phyloP scores from a whole-genome alignment of 64 coral and sea anemone genomes.

The Porites lutea region DNA sequence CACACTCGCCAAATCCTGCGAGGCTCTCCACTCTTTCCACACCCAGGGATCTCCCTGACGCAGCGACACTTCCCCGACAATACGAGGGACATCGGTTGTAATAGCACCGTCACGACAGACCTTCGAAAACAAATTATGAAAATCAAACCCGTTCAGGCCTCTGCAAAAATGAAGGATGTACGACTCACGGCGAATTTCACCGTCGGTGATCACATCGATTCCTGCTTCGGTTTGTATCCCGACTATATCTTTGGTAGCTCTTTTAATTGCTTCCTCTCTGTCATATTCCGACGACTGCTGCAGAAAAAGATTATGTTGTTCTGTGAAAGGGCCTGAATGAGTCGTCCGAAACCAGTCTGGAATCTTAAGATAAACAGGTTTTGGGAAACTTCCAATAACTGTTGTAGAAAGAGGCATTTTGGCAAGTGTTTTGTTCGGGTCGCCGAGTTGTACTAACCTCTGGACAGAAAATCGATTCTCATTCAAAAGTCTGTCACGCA shows the following conservation, averaged over 20 bases:
- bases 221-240: constrained; percentile 56
- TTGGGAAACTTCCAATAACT: constrained; percentile 80
- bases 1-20: constrained; percentile 37
- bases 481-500: no score
- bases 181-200: constrained; percentile 81
- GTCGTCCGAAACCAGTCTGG: constrained; percentile 71
- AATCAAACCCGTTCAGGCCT: constrained; percentile 80
- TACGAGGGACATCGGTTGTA: constrained; percentile 57
- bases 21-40: constrained; percentile 59
- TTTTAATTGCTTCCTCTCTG: constrained; percentile 12
- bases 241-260: constrained; percentile 61
- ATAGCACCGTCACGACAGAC: constrained; percentile 69
- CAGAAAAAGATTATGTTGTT: constrained; percentile 1
- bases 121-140: constrained; percentile 64
- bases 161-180: constrained; percentile 87
- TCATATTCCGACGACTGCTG: neutral
- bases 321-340: neutral
- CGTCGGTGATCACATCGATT: constrained; percentile 87
- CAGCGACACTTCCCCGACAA: constrained; percentile 46
- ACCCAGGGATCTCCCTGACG: constrained; percentile 51
- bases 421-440: no score
- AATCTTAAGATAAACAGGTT: constrained; percentile 68
- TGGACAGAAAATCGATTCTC: no score
- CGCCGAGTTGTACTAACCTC: no score
- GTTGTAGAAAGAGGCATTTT: constrained; percentile 77